Conservation (phyloP, 2,113 vertebrate genomes). For the Toxotes jaculatrix region DNA sequence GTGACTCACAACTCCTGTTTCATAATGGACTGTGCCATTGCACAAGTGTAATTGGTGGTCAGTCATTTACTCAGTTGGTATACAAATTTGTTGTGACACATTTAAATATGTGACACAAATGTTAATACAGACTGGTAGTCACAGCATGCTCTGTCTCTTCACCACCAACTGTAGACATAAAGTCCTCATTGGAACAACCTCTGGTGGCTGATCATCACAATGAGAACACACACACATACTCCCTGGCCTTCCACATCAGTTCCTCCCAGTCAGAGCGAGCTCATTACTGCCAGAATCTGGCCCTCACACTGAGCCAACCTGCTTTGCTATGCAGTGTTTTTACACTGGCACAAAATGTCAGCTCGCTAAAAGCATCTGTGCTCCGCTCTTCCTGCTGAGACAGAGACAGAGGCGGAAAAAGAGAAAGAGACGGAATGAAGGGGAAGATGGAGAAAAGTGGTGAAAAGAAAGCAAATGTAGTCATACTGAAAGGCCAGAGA, state of each 20-base stretch:
- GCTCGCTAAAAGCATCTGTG: constrained; percentile 77
- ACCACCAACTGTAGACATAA: constrained; percentile 45
- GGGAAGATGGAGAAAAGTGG: constrained; percentile 38
- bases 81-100: constrained; percentile 16
- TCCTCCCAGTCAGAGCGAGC: constrained; percentile 77
- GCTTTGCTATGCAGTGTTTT: constrained; percentile 80
- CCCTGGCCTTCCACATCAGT: constrained; percentile 71
- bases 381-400: constrained; percentile 59
- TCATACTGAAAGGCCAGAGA: constrained; percentile 40
- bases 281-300: constrained; percentile 77
- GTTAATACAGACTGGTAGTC: constrained; percentile 54
- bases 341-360: constrained; percentile 79
- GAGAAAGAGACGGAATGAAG: constrained; percentile 9
- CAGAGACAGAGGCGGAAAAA: constrained; percentile 23
- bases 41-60: constrained; percentile 36
- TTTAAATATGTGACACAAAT: constrained; percentile 48
- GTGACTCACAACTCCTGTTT: constrained; percentile 43
- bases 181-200: constrained; percentile 71
- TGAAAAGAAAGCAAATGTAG: constrained; percentile 59
- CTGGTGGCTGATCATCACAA: constrained; percentile 55
- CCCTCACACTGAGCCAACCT: constrained; percentile 81
- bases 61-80: constrained; percentile 36
- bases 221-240: constrained; percentile 21
- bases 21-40: constrained; percentile 13
- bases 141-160: constrained; percentile 49